A percentile compares a stretch with the other conserved stretches of the same genome.
phyloP scores from a whole-genome alignment of 2,888 invertebrate species.

The Eubasilissa splendida region DNA sequence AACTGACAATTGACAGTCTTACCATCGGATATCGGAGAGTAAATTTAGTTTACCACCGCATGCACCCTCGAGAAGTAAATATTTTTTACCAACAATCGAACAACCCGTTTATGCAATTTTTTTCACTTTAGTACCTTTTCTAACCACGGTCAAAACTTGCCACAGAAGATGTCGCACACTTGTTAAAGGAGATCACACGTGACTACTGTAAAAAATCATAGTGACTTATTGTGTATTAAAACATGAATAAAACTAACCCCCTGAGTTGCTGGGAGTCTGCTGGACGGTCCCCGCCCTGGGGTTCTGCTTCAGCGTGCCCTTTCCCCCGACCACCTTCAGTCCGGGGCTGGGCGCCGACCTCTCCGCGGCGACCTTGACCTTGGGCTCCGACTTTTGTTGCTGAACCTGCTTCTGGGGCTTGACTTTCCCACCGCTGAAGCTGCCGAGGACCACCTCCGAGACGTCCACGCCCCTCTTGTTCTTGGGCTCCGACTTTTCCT shows the following conservation, averaged over 20 bases:
- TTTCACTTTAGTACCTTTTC: too few relatives aligned
- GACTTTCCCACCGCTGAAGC: slow-evolving; percentile 12
- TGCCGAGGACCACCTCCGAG: slow-evolving; percentile 23
- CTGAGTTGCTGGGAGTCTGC: background rate
- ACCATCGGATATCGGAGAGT: too few relatives aligned
- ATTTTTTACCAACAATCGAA: too few relatives aligned
- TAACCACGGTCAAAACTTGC: too few relatives aligned
- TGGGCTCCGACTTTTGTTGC: background rate
- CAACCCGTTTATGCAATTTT: too few relatives aligned
- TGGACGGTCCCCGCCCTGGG: background rate
- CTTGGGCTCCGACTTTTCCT: background rate
- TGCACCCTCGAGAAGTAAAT: too few relatives aligned
- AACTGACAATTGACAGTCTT: too few relatives aligned
- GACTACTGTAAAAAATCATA: too few relatives aligned
- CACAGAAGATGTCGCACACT: too few relatives aligned
- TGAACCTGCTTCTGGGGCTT: background rate
- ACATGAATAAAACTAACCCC: background rate
- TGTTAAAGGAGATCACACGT: too few relatives aligned
- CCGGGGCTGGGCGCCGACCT: slow-evolving; percentile 10
- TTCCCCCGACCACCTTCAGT: slow-evolving; percentile 33
- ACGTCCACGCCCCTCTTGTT: slow-evolving; percentile 61
- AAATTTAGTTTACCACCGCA: too few relatives aligned
- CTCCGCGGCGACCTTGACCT: background rate
- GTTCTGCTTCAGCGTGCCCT: slow-evolving; percentile 34
- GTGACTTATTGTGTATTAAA: too few relatives aligned